These are phyloP conservation scores for Kryptolebias marmoratus DNA, from an alignment of 2,113 vertebrate genomes.

Conservation along the genomic window DNA sequence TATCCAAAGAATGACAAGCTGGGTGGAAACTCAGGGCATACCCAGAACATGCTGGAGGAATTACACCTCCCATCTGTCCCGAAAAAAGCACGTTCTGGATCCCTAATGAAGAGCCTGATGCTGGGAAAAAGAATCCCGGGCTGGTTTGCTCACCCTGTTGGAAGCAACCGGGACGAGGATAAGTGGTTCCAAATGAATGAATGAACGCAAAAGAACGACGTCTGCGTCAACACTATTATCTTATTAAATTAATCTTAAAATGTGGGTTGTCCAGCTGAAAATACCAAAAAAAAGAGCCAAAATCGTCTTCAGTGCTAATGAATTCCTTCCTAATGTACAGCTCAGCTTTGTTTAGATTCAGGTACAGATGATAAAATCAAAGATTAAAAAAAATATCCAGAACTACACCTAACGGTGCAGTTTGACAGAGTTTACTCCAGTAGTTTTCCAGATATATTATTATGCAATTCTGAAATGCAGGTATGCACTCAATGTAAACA, in stretches of 20 bases:
- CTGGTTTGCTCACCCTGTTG: conserved; percentile 17
- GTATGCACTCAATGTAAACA: too few species aligned
- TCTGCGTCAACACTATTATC: conserved; percentile 18
- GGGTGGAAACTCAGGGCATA: conserved; percentile 44
- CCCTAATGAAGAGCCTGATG: conserved; percentile 25
- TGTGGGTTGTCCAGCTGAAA: conserved; percentile 16
- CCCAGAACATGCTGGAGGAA: conserved; percentile 30
- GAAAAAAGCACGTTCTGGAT: conserved; percentile 34
- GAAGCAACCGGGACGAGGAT: conserved; percentile 17
- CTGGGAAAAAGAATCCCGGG: conserved; percentile 37
- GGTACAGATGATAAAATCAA: too few species aligned
- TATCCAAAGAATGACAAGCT: conserved; percentile 24
- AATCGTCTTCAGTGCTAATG: neutral
- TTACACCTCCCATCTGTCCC: conserved; percentile 41
- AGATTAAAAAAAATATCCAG: too few species aligned
- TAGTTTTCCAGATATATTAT: too few species aligned
- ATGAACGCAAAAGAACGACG: conserved; percentile 27
- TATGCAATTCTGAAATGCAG: too few species aligned
- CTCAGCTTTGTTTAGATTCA: too few species aligned
- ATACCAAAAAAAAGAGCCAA: conserved; percentile 23
- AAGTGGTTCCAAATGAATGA: conserved; percentile 23
- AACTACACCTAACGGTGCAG: too few species aligned
- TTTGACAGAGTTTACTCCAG: too few species aligned
- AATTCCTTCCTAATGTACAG: too few species aligned
- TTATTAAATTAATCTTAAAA: conserved; percentile 20